Conservation (phyloP, 2,797 vertebrate genomes). For the Gallirallus australis region DNA sequence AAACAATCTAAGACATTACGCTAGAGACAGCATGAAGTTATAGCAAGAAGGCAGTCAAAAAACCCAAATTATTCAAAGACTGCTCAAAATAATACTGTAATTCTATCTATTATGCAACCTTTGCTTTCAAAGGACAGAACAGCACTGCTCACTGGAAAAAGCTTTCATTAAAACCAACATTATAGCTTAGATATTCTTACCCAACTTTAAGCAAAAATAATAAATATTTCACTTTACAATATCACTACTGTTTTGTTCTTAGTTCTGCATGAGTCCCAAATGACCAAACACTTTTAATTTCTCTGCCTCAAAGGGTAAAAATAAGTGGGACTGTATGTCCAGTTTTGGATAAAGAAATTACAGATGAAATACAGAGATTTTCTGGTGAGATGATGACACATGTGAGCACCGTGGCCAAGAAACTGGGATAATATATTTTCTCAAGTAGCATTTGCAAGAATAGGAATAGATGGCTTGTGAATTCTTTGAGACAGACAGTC, state of each 20-base stretch:
- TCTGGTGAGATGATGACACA: neutral
- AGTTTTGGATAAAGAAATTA: neutral
- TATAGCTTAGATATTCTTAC: neutral
- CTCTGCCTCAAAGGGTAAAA: neutral
- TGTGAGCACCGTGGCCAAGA: neutral
- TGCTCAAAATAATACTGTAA: slow-evolving; percentile 29
- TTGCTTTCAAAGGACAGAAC: neutral
- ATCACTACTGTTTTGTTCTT: neutral
- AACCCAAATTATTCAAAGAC: slow-evolving; percentile 13
- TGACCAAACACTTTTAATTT: neutral
- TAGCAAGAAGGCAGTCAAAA: slow-evolving; percentile 24
- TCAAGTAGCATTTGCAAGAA: neutral
- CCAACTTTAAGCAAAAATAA: neutral
- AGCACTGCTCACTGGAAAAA: neutral
- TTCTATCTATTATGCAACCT: neutral
- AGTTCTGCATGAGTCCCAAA: neutral
- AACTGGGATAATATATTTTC: neutral
- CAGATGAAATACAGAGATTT: neutral
- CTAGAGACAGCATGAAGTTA: neutral
- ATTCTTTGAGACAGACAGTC: neutral
- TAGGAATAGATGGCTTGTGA: neutral
- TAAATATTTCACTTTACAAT: neutral
- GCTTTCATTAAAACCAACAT: neutral
- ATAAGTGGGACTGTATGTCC: neutral
- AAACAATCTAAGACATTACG: neutral